These are phyloP conservation scores for Lasioglossum pauxillum DNA, from an alignment of 2,888 invertebrate species.

Conservation along the genomic window DNA sequence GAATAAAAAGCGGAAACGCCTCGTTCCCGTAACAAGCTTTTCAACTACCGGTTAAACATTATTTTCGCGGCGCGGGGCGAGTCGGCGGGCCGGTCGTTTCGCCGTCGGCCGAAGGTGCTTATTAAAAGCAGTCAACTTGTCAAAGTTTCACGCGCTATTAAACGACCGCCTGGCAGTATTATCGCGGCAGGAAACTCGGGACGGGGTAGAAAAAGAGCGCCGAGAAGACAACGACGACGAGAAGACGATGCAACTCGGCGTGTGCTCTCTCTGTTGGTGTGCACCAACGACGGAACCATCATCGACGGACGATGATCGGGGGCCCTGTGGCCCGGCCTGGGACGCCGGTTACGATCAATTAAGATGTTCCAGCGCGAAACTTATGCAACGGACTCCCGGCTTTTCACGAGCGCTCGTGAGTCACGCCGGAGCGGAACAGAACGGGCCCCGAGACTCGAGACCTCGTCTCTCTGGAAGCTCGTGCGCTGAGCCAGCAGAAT, in stretches of 20 bases:
- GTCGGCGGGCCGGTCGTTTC: constrained; percentile 41
- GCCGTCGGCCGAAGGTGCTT: constrained; percentile 42
- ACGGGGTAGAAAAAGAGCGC: constrained; percentile 13
- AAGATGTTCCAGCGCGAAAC: constrained; percentile 60
- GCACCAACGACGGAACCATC: constrained; percentile 35
- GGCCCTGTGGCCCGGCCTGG: not conserved
- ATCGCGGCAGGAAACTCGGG: constrained; percentile 44
- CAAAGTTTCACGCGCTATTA: constrained; percentile 57
- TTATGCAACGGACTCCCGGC: constrained; percentile 43
- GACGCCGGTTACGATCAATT: constrained; percentile 55
- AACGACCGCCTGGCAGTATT: constrained; percentile 45
- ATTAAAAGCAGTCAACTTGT: constrained; percentile 58
- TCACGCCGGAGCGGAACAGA: constrained; percentile 29
- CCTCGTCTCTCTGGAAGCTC: constrained; percentile 10
- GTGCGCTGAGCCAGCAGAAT: constrained; percentile 35
- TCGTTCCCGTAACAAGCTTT: constrained; percentile 35
- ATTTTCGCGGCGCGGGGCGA: constrained; percentile 30
- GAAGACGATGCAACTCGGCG: not conserved
- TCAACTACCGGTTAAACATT: constrained; percentile 38
- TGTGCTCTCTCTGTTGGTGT: not conserved
- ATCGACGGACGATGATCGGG: constrained; percentile 36
- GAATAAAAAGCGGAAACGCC: constrained; percentile 41
- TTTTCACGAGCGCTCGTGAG: constrained; percentile 48
- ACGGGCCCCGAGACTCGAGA: not conserved
- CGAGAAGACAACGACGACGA: not conserved